phyloP scores from a whole-genome alignment of 92 coral and sea anemone species.

The Porites cylindrica region DNA sequence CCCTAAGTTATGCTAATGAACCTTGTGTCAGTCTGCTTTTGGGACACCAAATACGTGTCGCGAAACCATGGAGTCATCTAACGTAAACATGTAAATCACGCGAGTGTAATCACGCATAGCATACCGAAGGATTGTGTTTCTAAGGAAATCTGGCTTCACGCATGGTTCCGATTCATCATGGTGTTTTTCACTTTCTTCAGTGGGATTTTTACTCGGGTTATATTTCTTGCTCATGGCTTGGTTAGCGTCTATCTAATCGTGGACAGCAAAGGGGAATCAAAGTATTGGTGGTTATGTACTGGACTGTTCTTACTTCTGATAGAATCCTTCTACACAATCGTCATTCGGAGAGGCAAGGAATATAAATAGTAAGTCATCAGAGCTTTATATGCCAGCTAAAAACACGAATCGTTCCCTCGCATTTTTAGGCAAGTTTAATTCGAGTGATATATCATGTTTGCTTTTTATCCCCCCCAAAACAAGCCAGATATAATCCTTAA shows the following conservation, averaged over 20 bases:
- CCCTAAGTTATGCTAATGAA: conserved; percentile 3
- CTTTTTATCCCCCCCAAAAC: neutral
- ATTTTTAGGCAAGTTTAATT: neutral
- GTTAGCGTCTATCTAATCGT: conserved; percentile 77
- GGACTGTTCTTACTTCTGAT: conserved; percentile 81
- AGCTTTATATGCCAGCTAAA: neutral
- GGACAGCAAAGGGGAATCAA: conserved; percentile 10
- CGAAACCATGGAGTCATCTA: conserved; percentile 40
- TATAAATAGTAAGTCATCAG: conserved; percentile 91
- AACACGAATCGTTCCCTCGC: neutral
- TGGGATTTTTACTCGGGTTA: conserved; percentile 86
- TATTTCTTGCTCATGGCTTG: conserved; percentile 86
- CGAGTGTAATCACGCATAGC: conserved; percentile 37
- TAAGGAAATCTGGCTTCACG: conserved; percentile 31
- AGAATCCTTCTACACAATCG: conserved; percentile 89
- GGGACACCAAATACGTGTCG: conserved; percentile 7
- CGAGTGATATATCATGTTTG: neutral
- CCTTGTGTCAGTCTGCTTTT: neutral
- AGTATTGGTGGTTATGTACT: conserved; percentile 85
- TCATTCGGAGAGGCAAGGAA: conserved; percentile 88
- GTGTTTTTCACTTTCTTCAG: conserved; percentile 78
- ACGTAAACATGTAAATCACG: conserved; percentile 52
- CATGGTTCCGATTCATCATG: conserved; percentile 26
- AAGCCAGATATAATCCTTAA: conserved; percentile 23
- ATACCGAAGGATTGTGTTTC: conserved; percentile 55